Percentiles rank a stretch among this genome's conserved stretches.
These are phyloP conservation scores for Apotomis turbidana DNA, from an alignment of 2,888 invertebrate species.

Conservation along the genomic window DNA sequence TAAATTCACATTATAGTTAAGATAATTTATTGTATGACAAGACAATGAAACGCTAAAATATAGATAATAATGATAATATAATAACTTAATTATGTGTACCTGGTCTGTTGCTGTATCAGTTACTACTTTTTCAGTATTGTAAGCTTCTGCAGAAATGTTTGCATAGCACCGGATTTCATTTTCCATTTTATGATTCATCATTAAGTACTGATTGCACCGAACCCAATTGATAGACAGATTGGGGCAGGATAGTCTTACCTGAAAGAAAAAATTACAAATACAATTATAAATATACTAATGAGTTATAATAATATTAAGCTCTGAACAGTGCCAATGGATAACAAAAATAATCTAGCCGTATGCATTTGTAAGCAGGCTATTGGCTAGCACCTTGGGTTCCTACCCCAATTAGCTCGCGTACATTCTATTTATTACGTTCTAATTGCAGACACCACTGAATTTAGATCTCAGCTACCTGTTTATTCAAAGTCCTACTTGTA, in stretches of 20 bases:
- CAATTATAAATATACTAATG: slow-evolving; percentile 2
- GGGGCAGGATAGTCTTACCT: slow-evolving; percentile 8
- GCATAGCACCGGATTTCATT: slow-evolving; percentile 67
- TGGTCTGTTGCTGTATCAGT: slow-evolving; percentile 74
- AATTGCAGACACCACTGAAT: slow-evolving; percentile 11
- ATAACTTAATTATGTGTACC: slow-evolving; percentile 50
- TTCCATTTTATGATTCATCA: slow-evolving; percentile 58
- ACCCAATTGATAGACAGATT: not conserved
- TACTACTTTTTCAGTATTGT: slow-evolving; percentile 84
- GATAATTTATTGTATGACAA: too few relatives aligned
- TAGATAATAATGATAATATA: too few relatives aligned
- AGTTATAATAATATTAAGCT: not conserved
- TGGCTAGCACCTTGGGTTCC: slow-evolving; percentile 3
- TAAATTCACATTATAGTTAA: too few relatives aligned
- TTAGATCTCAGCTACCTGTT: slow-evolving; percentile 11
- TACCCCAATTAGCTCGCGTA: slow-evolving; percentile 14
- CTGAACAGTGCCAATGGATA: slow-evolving; percentile 22
- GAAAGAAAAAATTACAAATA: slow-evolving; percentile 11
- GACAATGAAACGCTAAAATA: too few relatives aligned
- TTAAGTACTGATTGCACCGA: not conserved
- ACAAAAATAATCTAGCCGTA: slow-evolving; percentile 21
- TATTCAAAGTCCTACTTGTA: not conserved
- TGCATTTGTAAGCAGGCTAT: slow-evolving; percentile 4
- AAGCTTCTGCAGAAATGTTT: slow-evolving; percentile 71
- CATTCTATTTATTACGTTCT: slow-evolving; percentile 35